Conservation (phyloP, 2,113 vertebrate species). For the Scartelaos histophorus region DNA sequence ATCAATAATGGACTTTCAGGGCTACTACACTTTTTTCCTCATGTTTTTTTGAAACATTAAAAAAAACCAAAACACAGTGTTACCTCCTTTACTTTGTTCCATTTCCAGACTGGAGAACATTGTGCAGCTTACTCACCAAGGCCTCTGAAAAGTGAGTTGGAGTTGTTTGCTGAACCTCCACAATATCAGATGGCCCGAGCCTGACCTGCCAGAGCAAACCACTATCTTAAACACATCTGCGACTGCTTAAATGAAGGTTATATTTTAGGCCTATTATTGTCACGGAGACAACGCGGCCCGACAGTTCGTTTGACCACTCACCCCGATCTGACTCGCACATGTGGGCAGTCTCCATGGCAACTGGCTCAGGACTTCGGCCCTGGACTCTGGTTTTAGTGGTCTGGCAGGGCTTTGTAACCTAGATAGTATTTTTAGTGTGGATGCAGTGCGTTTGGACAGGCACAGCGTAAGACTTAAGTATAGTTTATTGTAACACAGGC, state of each 20-base stretch:
- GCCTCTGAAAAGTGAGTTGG: neutral
- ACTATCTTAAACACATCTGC: slow-evolving; percentile 66
- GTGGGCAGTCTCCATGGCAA: slow-evolving; percentile 67
- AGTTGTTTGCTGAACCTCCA: neutral
- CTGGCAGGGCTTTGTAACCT: slow-evolving; percentile 70
- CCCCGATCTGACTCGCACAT: slow-evolving; percentile 69
- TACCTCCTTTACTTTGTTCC: neutral
- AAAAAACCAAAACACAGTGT: neutral
- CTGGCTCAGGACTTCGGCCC: slow-evolving; percentile 60
- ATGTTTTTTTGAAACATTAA: no score
- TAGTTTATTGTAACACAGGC: neutral
- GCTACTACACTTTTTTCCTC: neutral
- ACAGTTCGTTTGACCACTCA: slow-evolving; percentile 70
- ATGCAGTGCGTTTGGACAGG: slow-evolving; percentile 18
- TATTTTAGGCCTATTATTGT: slow-evolving; percentile 71
- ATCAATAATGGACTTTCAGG: neutral
- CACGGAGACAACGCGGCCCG: slow-evolving; percentile 62
- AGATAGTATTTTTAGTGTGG: slow-evolving; percentile 78
- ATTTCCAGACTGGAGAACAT: neutral
- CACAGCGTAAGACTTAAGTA: neutral
- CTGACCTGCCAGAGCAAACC: slow-evolving; percentile 51
- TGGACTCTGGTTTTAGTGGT: slow-evolving; percentile 67
- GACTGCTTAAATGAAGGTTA: slow-evolving; percentile 62
- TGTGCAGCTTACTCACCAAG: neutral
- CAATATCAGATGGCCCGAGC: slow-evolving; percentile 46